Evolutionary conservation across 2,113 vertebrate species (phyloP).

Genomic region (Bufo bufo): DNA sequence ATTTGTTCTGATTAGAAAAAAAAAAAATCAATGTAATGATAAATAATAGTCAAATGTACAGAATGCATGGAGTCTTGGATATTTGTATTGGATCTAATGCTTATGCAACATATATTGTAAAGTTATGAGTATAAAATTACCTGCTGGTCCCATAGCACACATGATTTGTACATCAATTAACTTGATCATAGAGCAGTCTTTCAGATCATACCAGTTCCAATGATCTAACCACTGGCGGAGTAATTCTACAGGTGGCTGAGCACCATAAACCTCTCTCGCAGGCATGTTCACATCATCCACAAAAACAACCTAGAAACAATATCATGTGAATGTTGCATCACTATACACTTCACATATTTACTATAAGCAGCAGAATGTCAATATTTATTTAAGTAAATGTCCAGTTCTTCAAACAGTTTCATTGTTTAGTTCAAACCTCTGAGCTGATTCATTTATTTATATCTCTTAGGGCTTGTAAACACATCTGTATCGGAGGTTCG

Average conservation of each 20-base stretch:
- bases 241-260: constrained; percentile 90
- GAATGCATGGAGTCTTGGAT: too few species aligned
- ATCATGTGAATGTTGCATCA: not conserved
- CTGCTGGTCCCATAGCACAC: constrained; percentile 91
- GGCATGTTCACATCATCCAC: constrained; percentile 96
- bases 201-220: constrained; percentile 92
- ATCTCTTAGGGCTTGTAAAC: too few species aligned
- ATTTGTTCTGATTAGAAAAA: too few species aligned
- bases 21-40: too few species aligned
- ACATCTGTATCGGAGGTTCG: too few species aligned
- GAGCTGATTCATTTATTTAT: too few species aligned
- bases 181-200: constrained; percentile 84
- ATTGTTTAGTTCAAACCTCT: too few species aligned
- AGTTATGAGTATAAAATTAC: constrained; percentile 65
- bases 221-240: constrained; percentile 91
- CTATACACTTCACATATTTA: not conserved
- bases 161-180: constrained; percentile 86
- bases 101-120: not conserved
- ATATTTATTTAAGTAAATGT: too few species aligned
- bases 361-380: not conserved
- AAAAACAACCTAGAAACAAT: constrained; percentile 81
- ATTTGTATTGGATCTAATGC: not conserved
- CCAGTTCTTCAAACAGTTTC: too few species aligned
- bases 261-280: constrained; percentile 86
- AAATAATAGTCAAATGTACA: too few species aligned